phyloP scores from a whole-genome alignment of 2,113 vertebrate species.

The Strigops habroptila region DNA sequence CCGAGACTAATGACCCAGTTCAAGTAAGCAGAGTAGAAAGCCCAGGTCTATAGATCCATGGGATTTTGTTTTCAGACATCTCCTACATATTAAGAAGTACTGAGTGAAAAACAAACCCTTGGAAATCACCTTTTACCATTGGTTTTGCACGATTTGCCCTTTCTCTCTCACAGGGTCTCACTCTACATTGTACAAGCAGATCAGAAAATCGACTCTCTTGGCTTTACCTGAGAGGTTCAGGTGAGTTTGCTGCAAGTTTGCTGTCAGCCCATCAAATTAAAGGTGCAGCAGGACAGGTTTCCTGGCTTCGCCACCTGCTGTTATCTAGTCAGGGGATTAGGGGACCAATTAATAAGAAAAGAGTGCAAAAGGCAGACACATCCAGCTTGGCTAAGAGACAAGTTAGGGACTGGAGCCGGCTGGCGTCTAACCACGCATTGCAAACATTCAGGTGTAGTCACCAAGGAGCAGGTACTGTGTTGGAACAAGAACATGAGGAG shows the following conservation, averaged over 20 bases:
- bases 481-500: background rate
- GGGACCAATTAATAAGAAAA: background rate
- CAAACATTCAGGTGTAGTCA: background rate
- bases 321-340: background rate
- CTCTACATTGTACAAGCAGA: background rate
- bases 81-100: background rate
- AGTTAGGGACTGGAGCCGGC: rapidly evolving
- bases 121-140: background rate
- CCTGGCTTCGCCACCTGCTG: background rate
- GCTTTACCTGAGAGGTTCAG: background rate
- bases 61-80: background rate
- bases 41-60: background rate
- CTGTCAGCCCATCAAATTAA: background rate
- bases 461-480: background rate
- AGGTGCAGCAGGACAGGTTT: background rate
- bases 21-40: background rate
- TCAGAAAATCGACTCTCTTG: background rate
- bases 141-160: background rate
- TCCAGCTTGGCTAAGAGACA: background rate
- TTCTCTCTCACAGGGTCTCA: background rate
- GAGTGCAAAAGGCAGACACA: background rate
- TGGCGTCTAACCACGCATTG: rapidly evolving
- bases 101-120: background rate
- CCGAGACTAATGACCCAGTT: background rate
- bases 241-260: background rate